These are phyloP conservation scores for Drosophila sturtevanti DNA, from an alignment of 1,140 invertebrate genomes.

Conservation along the genomic window DNA sequence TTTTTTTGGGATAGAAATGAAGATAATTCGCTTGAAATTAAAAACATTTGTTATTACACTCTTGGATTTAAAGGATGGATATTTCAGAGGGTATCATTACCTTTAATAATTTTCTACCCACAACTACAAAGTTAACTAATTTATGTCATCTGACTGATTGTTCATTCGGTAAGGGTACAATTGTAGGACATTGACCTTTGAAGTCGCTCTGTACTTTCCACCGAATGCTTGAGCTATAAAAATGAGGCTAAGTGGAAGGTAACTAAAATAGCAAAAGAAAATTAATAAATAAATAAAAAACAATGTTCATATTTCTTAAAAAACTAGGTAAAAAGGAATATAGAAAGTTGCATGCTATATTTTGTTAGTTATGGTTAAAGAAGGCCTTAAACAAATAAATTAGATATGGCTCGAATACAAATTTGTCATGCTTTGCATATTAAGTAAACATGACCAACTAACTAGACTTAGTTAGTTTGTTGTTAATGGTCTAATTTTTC, in stretches of 20 bases:
- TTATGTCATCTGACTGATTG: not conserved
- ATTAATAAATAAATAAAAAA: not conserved
- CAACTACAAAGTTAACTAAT: no score
- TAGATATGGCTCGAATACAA: not conserved
- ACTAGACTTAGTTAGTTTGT: not conserved
- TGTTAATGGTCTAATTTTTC: not conserved
- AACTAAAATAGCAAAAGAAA: not conserved
- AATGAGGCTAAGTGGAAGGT: not conserved
- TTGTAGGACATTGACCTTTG: slow-evolving; percentile 10
- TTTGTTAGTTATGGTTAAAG: slow-evolving; percentile 9
- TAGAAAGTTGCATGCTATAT: not conserved
- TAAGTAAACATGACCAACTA: not conserved
- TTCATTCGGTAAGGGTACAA: not conserved
- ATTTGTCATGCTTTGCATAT: not conserved
- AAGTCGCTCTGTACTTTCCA: not conserved
- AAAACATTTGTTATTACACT: no score
- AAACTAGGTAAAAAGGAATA: not conserved
- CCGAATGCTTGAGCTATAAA: not conserved
- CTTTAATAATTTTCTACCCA: no score
- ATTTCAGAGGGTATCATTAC: no score
- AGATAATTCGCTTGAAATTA: no score
- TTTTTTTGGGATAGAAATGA: no score
- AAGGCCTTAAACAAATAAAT: not conserved
- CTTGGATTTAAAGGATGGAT: no score
- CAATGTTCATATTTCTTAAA: not conserved